Evolutionary conservation across 2,888 invertebrate species (phyloP).

Genomic region (Euphydryas editha): DNA sequence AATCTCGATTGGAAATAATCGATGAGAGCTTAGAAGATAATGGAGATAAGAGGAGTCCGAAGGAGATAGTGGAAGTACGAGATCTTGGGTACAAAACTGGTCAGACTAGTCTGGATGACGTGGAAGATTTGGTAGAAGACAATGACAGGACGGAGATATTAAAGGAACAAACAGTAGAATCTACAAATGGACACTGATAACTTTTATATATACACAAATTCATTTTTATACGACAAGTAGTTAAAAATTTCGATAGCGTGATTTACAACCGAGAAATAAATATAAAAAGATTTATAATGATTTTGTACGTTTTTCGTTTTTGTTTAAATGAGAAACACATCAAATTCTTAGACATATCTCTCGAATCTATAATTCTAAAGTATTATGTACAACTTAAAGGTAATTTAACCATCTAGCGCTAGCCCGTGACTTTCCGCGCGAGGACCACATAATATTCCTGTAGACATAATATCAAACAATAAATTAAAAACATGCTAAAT

Average conservation of each 20-base stretch:
- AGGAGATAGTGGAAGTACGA: conserved; percentile 37
- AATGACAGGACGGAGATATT: conserved; percentile 46
- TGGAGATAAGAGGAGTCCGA: conserved; percentile 56
- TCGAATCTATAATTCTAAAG: background rate
- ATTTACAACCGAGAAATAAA: background rate
- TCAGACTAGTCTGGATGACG: conserved; percentile 75
- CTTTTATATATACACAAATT: background rate
- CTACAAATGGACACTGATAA: background rate
- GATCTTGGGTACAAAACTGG: conserved; percentile 56
- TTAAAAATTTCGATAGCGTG: conserved; percentile 7
- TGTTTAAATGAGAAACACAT: background rate
- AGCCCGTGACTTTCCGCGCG: background rate
- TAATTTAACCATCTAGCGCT: background rate
- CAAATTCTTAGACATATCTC: conserved; percentile 4
- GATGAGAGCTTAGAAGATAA: conserved; percentile 73
- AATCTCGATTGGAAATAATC: conserved; percentile 75
- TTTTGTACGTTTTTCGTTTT: no score
- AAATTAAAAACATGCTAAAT: background rate
- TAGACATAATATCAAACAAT: conserved; percentile 5
- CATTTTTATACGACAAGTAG: conserved; percentile 1
- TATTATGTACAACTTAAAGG: background rate
- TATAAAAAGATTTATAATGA: background rate
- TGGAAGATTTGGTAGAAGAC: conserved; percentile 74
- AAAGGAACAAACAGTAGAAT: conserved; percentile 2
- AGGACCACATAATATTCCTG: background rate